Percentiles rank a stretch among this genome's conserved stretches.
These are phyloP conservation scores for Rhinoraja longicauda DNA, from an alignment of 2,797 vertebrate genomes.

Conservation along the genomic window DNA sequence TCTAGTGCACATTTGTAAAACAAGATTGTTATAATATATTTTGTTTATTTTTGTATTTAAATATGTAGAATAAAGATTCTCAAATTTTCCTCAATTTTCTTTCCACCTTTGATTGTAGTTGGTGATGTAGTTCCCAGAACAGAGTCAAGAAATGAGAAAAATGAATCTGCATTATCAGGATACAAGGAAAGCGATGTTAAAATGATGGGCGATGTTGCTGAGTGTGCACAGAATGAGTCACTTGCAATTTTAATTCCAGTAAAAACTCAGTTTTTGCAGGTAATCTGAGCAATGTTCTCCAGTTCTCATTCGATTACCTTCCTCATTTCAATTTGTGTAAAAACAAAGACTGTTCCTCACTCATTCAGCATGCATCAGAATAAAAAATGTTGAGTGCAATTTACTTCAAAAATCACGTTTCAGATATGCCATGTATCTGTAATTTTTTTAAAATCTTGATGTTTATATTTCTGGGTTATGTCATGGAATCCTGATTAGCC, in stretches of 20 bases:
- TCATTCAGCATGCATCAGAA: not conserved
- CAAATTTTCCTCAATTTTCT: constrained; percentile 29
- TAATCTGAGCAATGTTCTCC: constrained; percentile 43
- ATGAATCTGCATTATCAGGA: constrained; percentile 47
- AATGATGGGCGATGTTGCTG: constrained; percentile 59
- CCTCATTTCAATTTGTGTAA: not conserved
- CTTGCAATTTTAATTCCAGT: constrained; percentile 55
- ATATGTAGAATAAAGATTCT: not conserved
- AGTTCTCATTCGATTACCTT: not conserved
- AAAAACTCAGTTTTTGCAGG: constrained; percentile 48
- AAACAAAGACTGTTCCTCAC: not conserved
- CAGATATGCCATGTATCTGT: not conserved
- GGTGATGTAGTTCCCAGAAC: constrained; percentile 62
- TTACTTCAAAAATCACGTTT: not conserved
- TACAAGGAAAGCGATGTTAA: constrained; percentile 65
- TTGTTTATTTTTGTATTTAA: not conserved
- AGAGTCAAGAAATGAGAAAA: constrained; percentile 58
- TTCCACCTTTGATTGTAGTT: constrained; percentile 66
- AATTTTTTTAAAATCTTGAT: not conserved
- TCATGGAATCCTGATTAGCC: too few relatives aligned
- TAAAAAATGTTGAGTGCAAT: not conserved
- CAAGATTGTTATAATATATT: not conserved
- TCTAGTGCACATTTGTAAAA: not conserved
- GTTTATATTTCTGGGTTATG: not conserved
- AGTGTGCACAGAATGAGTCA: constrained; percentile 52